phyloP scores from a whole-genome alignment of 2,113 vertebrate genomes.

The Cairina moschata region DNA sequence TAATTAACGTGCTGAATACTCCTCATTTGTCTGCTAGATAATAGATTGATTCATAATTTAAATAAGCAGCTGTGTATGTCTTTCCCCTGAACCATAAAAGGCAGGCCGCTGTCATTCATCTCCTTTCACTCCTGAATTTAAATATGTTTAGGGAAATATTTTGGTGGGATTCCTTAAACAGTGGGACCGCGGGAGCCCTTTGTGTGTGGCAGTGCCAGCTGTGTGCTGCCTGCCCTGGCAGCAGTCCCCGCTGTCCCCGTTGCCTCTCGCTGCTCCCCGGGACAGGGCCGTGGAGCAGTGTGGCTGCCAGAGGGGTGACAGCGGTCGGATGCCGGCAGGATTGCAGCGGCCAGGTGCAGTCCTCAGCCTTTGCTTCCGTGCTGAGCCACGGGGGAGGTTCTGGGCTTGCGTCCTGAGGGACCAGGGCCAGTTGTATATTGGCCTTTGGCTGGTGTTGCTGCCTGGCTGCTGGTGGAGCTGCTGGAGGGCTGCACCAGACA shows the following conservation, averaged over 20 bases:
- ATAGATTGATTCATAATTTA: constrained; percentile 71
- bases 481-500: neutral
- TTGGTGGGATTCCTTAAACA: neutral
- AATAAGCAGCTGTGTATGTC: constrained; percentile 72
- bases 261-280: neutral
- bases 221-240: fast-evolving
- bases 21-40: constrained; percentile 67
- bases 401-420: neutral
- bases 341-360: fast-evolving
- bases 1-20: constrained; percentile 71
- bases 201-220: neutral
- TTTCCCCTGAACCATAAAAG: constrained; percentile 52
- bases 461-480: neutral
- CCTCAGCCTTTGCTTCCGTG: neutral
- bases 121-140: constrained; percentile 43
- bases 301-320: neutral
- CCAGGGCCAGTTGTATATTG: fast-evolving
- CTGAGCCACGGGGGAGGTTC: fast-evolving
- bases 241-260: neutral
- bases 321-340: fast-evolving
- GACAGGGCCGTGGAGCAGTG: fast-evolving
- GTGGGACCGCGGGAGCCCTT: neutral
- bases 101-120: constrained; percentile 40
- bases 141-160: constrained; percentile 19
- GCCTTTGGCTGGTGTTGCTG: neutral